Evolutionary conservation across 2,888 invertebrate species (phyloP).

Genomic region (Julus scanicus): DNA sequence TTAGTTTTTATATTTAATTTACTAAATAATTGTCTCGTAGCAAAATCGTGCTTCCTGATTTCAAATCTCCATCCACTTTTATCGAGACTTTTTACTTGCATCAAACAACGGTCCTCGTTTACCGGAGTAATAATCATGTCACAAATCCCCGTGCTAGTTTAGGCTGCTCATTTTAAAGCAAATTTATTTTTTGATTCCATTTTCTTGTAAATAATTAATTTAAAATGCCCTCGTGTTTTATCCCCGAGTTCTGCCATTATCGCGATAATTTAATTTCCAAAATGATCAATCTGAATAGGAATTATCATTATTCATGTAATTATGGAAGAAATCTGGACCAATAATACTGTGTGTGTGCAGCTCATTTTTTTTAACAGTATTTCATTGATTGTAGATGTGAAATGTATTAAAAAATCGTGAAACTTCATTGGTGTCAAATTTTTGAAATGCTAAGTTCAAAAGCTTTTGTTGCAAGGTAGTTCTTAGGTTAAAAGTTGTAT

Average conservation of each 20-base stretch:
- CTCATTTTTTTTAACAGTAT: conserved; percentile 34
- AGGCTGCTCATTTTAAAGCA: neutral
- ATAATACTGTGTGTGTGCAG: conserved; percentile 18
- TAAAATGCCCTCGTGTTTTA: neutral
- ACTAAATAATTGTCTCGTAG: neutral
- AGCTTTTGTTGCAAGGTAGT: no score
- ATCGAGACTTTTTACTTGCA: neutral
- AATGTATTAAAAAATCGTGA: conserved; percentile 8
- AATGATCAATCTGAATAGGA: neutral
- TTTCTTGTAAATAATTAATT: conserved; percentile 37
- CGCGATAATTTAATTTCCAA: neutral
- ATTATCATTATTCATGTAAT: conserved; percentile 21
- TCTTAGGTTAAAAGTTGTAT: no score
- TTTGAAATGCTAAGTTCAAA: neutral
- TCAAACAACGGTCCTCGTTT: neutral
- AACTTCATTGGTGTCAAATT: neutral
- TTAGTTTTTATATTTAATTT: conserved; percentile 31
- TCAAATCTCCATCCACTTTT: neutral
- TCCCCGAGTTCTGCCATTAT: neutral
- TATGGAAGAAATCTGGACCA: conserved; percentile 9
- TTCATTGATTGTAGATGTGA: conserved; percentile 18
- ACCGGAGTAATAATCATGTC: neutral
- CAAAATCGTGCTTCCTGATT: conserved; percentile 3
- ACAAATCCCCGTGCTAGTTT: neutral
- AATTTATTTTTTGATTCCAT: neutral